A percentile compares a stretch with the other conserved stretches of the same genome.
Evolutionary conservation across 2,888 invertebrate genomes (phyloP).

Genomic region (Himalopsyche anomala): DNA sequence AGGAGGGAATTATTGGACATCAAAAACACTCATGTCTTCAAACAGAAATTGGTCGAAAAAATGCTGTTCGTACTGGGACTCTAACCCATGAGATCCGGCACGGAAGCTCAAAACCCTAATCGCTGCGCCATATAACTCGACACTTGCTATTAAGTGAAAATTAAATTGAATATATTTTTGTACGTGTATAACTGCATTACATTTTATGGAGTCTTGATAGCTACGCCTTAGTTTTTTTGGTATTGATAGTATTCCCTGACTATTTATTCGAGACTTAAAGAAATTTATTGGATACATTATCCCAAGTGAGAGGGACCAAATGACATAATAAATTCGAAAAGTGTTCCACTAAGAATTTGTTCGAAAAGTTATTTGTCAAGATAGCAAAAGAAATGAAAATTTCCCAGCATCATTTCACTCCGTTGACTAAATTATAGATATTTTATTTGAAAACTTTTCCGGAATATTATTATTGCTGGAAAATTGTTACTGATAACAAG

Average conservation of each 20-base stretch:
- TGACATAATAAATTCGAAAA: slow-evolving; percentile 34
- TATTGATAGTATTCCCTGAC: slow-evolving; percentile 12
- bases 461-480: too few species aligned
- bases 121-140: too few species aligned
- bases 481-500: too few species aligned
- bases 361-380: slow-evolving; percentile 24
- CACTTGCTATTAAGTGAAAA: too few species aligned
- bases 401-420: slow-evolving; percentile 7
- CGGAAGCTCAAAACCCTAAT: too few species aligned
- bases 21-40: too few species aligned
- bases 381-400: slow-evolving; percentile 27
- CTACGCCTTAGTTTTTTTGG: not conserved
- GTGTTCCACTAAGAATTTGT: slow-evolving; percentile 31
- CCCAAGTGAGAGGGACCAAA: slow-evolving; percentile 26
- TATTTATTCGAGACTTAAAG: slow-evolving; percentile 27
- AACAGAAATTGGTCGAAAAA: too few species aligned
- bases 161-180: too few species aligned
- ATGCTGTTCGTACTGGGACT: too few species aligned
- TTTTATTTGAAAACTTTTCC: slow-evolving; percentile 2
- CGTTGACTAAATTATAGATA: not conserved
- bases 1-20: too few species aligned
- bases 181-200: too few species aligned
- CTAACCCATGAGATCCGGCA: too few species aligned
- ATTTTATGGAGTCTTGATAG: slow-evolving; percentile 12
- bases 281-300: slow-evolving; percentile 26